Base-by-base conservation (phyloP, 2,113 vertebrate genomes). In the Aplodontia rufa region DNA sequence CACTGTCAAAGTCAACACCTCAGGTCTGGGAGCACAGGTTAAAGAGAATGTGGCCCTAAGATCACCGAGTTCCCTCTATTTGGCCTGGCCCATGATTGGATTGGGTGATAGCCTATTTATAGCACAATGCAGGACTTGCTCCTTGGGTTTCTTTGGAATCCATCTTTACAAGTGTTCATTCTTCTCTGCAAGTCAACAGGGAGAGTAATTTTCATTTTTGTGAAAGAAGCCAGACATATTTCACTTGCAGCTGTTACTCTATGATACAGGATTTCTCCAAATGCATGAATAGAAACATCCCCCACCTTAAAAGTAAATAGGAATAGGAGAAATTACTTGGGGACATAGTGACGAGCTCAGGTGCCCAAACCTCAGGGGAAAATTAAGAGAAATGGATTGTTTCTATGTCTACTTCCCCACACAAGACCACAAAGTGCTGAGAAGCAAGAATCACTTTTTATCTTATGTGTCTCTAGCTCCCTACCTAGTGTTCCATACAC, bases 1-100 rank as follows among this genome's bases (percentile, higher is more conserved):
- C 19, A 42, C 58, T 84, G 95, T 91, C 95, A 97, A 95, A 93
- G 75, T 94, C 95, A 97, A 93, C 74, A 80, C 74, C 71, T 93
- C 82, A 35, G 69, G 82, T 94, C 93, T 92, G 85, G 85, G 62
- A 97, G 58, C 92, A 89, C 37, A 96, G 64, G 85, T 88, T 84
- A 93, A 87, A 37, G 55, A 74, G 74, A 80, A 76, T 76, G 51
- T 49, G 16, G 83, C 81, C 76, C 87, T 75, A 35, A 83, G 79
- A 83, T 32, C 37, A 20, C 0, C 0, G 4, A 66, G 58, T 51
- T 86, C 91, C 76, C 58, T 79, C 66, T 80, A 40, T 55, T 32
- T 58, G 81, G 81, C 16, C 64, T 35, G 35, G 76, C 76, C 85
- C 66, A 71, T 78, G 74, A 90, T 16, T 32, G 82, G 68, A 79